A percentile compares a stretch with the other conserved stretches of the same genome.
Conservation (phyloP, 2,797 vertebrate genomes). For the Tapera naevia region DNA sequence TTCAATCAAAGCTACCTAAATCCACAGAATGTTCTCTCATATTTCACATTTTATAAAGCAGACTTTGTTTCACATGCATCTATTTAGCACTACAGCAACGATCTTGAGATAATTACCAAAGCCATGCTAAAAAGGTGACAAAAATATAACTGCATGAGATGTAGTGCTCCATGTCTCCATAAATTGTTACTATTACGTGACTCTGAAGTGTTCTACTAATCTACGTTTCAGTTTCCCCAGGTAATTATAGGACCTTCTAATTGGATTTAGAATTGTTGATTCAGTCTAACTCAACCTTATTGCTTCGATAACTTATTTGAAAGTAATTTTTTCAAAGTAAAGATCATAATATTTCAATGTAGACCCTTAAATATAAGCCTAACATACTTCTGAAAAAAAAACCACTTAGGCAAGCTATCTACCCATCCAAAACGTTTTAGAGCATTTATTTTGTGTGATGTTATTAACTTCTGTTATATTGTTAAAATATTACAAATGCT, state of each 20-base stretch:
- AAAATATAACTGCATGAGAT: background rate
- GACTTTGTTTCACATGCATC: background rate
- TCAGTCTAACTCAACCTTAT: background rate
- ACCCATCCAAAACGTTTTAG: background rate
- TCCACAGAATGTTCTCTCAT: background rate
- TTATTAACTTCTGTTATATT: background rate
- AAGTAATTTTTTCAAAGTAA: background rate
- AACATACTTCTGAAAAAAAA: background rate
- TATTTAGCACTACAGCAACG: background rate
- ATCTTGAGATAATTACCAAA: background rate
- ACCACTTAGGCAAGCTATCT: background rate
- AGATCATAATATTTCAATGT: background rate
- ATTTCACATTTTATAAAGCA: background rate
- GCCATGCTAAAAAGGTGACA: background rate
- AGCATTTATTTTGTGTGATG: background rate
- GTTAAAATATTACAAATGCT: background rate
- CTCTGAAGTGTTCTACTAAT: background rate
- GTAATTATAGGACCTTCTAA: background rate
- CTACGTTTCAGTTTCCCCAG: background rate
- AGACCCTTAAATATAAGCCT: background rate
- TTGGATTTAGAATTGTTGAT: background rate
- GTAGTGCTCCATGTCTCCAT: background rate
- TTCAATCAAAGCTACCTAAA: background rate
- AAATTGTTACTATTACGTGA: background rate
- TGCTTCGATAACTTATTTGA: background rate